A percentile compares a stretch with the other conserved stretches of the same genome.
These are phyloP conservation scores for Amblyopsis hoosieri DNA, from an alignment of 2,797 vertebrate genomes.

Conservation along the genomic window DNA sequence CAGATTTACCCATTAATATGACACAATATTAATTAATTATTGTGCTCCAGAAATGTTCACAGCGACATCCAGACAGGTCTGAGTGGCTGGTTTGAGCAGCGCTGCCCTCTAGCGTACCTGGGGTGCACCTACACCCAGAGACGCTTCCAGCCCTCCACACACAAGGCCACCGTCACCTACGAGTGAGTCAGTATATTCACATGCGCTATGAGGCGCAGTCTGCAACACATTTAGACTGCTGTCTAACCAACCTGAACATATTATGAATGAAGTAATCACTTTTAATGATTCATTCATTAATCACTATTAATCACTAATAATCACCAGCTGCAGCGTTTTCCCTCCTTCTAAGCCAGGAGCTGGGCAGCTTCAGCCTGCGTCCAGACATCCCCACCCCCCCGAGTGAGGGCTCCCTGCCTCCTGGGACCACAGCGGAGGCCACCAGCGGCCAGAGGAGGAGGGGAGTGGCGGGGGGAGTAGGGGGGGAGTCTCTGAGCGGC, in stretches of 20 bases:
- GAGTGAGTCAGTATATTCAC: constrained; percentile 66
- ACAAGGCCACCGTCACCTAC: constrained; percentile 80
- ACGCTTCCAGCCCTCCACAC: constrained; percentile 83
- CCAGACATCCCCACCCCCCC: constrained; percentile 20
- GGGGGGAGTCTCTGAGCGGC: constrained; percentile 77
- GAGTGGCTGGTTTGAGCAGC: constrained; percentile 90
- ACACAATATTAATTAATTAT: neutral
- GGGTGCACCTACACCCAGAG: constrained; percentile 91
- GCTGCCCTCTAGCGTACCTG: constrained; percentile 91
- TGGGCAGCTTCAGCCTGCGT: constrained; percentile 63
- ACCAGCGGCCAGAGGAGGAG: constrained; percentile 11
- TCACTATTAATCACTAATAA: too few species aligned
- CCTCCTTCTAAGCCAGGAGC: constrained; percentile 43
- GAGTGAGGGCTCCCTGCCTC: neutral
- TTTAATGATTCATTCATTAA: too few species aligned
- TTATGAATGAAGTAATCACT: too few species aligned
- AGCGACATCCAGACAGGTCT: constrained; percentile 89
- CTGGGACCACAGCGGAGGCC: constrained; percentile 1
- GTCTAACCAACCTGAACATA: too few species aligned
- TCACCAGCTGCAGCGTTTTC: neutral
- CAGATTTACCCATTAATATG: neutral
- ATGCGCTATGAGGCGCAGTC: too few species aligned
- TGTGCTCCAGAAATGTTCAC: constrained; percentile 84
- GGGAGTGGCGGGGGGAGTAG: constrained; percentile 47
- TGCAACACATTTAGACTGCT: too few species aligned